Evolutionary conservation across 2,797 vertebrate species (phyloP).

Genomic region (Pangasius macronema): DNA sequence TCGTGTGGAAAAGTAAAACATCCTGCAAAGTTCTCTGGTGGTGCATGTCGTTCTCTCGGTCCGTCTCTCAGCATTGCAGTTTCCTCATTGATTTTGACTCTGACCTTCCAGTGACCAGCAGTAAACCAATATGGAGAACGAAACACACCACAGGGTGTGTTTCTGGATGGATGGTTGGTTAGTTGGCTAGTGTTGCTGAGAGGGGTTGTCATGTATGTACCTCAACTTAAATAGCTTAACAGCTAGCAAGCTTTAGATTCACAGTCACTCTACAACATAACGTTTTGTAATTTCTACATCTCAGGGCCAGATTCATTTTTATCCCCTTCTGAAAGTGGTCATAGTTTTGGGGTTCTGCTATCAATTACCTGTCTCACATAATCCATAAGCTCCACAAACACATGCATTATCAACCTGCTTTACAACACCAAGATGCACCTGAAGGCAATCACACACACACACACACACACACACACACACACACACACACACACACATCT

Average conservation of each 20-base stretch:
- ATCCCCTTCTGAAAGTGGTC: not conserved
- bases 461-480: conserved; percentile 29
- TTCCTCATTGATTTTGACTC: conserved; percentile 80
- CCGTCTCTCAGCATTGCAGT: conserved; percentile 68
- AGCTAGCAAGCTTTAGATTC: not conserved
- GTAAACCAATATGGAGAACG: conserved; percentile 72
- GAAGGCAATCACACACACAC: not conserved
- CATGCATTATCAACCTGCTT: not conserved
- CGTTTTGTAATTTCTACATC: not conserved
- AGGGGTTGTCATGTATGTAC: not conserved
- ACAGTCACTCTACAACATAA: not conserved
- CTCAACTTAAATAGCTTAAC: not conserved
- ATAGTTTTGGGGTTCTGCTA: not conserved
- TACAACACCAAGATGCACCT: not conserved
- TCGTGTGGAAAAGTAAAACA: conserved; percentile 26
- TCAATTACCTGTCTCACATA: not conserved
- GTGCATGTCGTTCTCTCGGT: conserved; percentile 51
- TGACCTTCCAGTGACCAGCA: conserved; percentile 79
- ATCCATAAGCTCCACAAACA: not conserved
- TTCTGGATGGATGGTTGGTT: conserved; percentile 55
- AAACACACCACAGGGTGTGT: conserved; percentile 45
- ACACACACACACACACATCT: conserved; percentile 65
- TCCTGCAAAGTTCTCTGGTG: not conserved
- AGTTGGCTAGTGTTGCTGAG: not conserved
- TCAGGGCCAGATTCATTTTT: not conserved